Evolutionary conservation across 64 coral and sea anemone genomes (phyloP), one percentile per base, ranked within the genome.

Genomic region (Porites lutea): DNA sequence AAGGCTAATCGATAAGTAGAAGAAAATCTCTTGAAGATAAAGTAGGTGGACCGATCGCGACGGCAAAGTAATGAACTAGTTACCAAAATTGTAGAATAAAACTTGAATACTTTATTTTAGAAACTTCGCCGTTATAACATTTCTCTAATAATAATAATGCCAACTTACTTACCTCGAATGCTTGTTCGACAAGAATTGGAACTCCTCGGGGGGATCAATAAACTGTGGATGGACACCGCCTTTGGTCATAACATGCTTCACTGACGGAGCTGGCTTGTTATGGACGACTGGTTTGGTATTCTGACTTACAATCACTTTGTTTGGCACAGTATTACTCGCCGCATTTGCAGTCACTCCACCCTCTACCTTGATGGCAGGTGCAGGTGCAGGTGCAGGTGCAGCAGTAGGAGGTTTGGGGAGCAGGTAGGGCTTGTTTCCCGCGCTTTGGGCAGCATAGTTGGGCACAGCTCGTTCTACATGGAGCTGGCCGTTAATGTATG

Each of bases 151-250:
- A 37, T 37, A 37, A 37, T 37, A 37, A 37, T 37, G 27, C 27
- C 27, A 37, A 37, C 27, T 37, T 37, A 37, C 27, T 96, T 88
- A 99, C 97, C 94, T 96, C 44, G 90, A 88, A 3, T 81, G 90
- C 52, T 91, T 92, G 83, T 77, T 99, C 8, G 97, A 92, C 22
- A 79, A 53, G 79, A 96, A 99, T 72, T 93, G 94, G 77, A 99
- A 99, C 72, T 99, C 97, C 79, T 99, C 97, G 6, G 97, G 97
- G 10, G 97, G 97, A 61, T 99, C 97, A 70, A 99, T 99, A 52
- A 93, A 99, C 74, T 99, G 97, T 18, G 97, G 94, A 48, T 92
- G 79, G 6, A 62, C 3, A 21, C 27, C 27, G 27, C 43, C 19
- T n/a, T 69, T 84, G 2, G 48, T 13, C 7, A 65, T n/a, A 52